Base-by-base conservation (phyloP, 2,797 vertebrate genomes). In the Enteromius trimaculatus region DNA sequence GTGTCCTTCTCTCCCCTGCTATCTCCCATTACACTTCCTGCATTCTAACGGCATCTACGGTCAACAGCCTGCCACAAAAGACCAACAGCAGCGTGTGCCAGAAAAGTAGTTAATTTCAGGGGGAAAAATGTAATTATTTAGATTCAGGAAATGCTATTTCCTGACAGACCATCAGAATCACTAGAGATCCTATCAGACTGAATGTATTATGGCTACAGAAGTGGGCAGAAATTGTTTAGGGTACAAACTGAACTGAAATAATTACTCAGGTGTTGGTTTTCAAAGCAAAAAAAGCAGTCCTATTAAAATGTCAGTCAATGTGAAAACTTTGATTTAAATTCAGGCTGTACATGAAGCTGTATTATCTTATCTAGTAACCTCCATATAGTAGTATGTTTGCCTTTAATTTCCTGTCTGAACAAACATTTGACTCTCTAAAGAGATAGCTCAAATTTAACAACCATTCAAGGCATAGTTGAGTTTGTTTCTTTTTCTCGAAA, bases 51-150 rank as follows among this genome's bases (percentile, higher is more conserved):
- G 62, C 76, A 76, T 68, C 31, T 13, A 21, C 76, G 37, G 62
- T 87, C 76, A 87, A 69, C 71, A 21, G 70, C 58, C 76, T 53
- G 51, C 65, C 74, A 85, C 65, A 87, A 77, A 71, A 80, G 83
- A 79, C 90, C 89, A 88, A 90, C 90, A 89, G 62, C 89, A 87
- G 87, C 88, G 89, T 84, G 39, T 83, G 81, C 17, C 21, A 77
- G 87, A 66, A 34, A 82, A 65, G 76, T 29, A n/a, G 39, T 62
- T 42, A 14, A 85, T 88, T 86, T 85, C 79, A 80, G 87, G 80
- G 42, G 4, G 13, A 65, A 65, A 81, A 89, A 26, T 10, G 7
- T 44, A 26, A 84, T 90, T 87, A 76, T 80, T 81, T 68, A 84
- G 68, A 42, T 82, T 71, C 21, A 26, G 34, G 44, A 78, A 83